Percentiles rank a stretch among this genome's conserved stretches.
Conservation (phyloP, 2,113 vertebrate species). For the Xerus inauris region DNA sequence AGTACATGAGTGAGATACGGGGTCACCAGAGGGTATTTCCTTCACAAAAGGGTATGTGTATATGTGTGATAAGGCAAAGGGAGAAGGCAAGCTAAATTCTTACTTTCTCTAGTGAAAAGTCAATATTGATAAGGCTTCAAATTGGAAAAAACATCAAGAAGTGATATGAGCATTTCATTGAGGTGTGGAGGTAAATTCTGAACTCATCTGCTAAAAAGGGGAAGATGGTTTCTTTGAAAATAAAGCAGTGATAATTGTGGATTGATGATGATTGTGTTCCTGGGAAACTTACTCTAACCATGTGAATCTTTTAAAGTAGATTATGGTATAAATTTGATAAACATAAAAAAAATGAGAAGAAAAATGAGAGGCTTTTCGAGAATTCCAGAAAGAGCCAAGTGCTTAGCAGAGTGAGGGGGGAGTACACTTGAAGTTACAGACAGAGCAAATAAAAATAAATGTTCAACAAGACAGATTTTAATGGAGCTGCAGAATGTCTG, state of each 20-base stretch:
- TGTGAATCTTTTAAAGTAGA: background rate
- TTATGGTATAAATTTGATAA: background rate
- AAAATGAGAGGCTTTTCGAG: background rate
- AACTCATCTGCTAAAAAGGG: background rate
- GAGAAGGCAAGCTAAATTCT: background rate
- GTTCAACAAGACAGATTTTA: background rate
- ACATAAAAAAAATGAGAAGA: slow-evolving; percentile 18
- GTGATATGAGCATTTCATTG: background rate
- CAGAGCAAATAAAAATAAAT: slow-evolving; percentile 18
- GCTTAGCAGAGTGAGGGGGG: background rate
- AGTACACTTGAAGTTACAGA: background rate
- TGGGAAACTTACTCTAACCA: background rate
- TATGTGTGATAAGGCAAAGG: background rate
- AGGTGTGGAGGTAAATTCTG: background rate
- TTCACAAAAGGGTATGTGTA: background rate
- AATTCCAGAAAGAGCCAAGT: background rate
- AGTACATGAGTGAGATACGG: background rate
- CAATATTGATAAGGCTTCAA: background rate
- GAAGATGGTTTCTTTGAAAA: background rate
- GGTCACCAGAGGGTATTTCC: background rate
- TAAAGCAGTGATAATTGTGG: background rate
- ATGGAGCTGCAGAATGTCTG: background rate
- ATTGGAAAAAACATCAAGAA: background rate
- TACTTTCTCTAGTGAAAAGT: background rate
- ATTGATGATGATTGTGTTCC: background rate